phyloP scores from a whole-genome alignment of 2,797 vertebrate genomes.

The Schizopygopsis pylzovi region DNA sequence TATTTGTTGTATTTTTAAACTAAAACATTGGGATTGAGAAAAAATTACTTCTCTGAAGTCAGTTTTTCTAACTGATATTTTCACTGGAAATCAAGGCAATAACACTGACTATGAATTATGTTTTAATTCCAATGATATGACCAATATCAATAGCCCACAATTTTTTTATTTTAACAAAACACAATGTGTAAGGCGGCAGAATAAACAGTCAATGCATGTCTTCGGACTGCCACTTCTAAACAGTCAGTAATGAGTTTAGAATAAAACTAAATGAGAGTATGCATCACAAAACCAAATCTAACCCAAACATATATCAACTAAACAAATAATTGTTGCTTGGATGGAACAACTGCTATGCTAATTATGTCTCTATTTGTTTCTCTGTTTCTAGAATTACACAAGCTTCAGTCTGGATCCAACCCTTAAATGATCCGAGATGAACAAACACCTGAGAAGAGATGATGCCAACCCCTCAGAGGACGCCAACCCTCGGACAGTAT shows the following conservation, averaged over 20 bases:
- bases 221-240: conserved; percentile 1
- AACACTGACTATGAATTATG: background rate
- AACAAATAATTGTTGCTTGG: background rate
- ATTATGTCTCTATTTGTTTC: too few species aligned
- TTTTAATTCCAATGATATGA: background rate
- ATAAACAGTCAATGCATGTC: conserved; percentile 3
- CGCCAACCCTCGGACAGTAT: too few species aligned
- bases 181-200: background rate
- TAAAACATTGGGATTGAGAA: background rate
- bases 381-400: too few species aligned
- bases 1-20: background rate
- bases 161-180: conserved; percentile 3
- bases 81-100: background rate
- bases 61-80: background rate
- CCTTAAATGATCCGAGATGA: too few species aligned
- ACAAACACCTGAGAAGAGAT: too few species aligned
- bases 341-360: too few species aligned
- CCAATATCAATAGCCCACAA: background rate
- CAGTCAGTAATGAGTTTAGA: conserved; percentile 23
- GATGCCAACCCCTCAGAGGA: too few species aligned
- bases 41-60: background rate
- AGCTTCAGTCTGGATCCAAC: too few species aligned
- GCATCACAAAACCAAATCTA: conserved; percentile 31
- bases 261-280: conserved; percentile 32
- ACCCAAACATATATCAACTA: conserved; percentile 10